Base-by-base conservation (phyloP, 2,797 vertebrate species). In the Cyclopterus lumpus region DNA sequence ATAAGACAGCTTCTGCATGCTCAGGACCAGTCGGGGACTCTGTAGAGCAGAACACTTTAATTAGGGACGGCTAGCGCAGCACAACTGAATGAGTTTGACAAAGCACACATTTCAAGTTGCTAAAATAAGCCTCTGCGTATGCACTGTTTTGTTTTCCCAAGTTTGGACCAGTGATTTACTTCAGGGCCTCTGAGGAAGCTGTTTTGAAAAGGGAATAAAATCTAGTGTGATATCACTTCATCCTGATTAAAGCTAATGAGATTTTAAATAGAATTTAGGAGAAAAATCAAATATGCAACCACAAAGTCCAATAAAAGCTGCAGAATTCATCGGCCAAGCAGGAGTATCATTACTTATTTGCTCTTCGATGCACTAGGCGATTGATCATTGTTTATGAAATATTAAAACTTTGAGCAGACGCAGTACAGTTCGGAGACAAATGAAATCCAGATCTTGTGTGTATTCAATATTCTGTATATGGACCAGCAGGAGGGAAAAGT, bases 21-120 rank as follows among this genome's bases (percentile, higher is more conserved):
- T 92, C 88, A 92, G 92, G 91, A 92, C 88, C 87, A 86, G 89
- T 79, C 73, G 85, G 88, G 76, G 83, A 90, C 83, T 91, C 93
- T 78, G 77, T 80, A 82, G 90, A 93, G 93, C 91, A 85, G 92
- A 94, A 95, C 93, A 85, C 91, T 95, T 94, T 94, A 94, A 95
- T 95, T 93, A 94, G 93, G 86, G 83, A 91, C 30, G 53, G 89
- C 88, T 87, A 87, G 86, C 85, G 90, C 86, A 89, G 91, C 91
- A 84, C 88, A 83, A 86, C 92, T 87, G 82, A 92, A 90, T 88
- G 87, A 91, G 86, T 88, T 90, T 90, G 90, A 91, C 89, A 87
- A 92, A 88, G 87, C 87, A 90, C 69, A 86, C 38, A 20, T 85
- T 90, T 83, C 75, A 74, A n/a, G 85, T 80, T 84, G 83, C 90